phyloP scores from a whole-genome alignment of 2,888 invertebrate species.

The Epinotia bilunana region DNA sequence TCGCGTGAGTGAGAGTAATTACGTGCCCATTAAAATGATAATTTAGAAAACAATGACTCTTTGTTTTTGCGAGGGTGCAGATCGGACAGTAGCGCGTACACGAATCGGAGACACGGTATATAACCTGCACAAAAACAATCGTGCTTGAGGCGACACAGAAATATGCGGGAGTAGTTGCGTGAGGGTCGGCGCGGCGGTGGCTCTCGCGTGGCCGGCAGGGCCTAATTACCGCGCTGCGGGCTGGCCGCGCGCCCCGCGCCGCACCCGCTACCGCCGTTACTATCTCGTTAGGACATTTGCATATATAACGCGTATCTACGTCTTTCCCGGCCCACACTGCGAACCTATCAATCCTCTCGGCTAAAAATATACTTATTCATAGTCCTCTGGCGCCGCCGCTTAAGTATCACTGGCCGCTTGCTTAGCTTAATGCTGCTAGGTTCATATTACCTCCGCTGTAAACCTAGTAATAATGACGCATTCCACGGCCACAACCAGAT shows the following conservation, averaged over 20 bases:
- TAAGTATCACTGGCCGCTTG: conserved; percentile 56
- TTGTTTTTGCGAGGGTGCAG: conserved; percentile 58
- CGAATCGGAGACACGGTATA: conserved; percentile 67
- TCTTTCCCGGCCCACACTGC: conserved; percentile 69
- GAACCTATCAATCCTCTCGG: conserved; percentile 76
- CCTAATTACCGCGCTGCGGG: conserved; percentile 81
- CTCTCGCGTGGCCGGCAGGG: conserved; percentile 72
- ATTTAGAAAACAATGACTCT: conserved; percentile 62
- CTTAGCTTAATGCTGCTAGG: conserved; percentile 54
- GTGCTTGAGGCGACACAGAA: conserved; percentile 82
- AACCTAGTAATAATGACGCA: conserved; percentile 68
- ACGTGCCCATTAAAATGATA: conserved; percentile 50
- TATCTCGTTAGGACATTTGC: conserved; percentile 83
- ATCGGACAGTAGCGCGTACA: conserved; percentile 66
- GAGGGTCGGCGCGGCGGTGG: conserved; percentile 56
- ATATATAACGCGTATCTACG: conserved; percentile 74
- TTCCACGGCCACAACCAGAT: conserved; percentile 71
- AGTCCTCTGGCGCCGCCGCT: conserved; percentile 66
- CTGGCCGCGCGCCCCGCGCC: conserved; percentile 57
- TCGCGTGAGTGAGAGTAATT: conserved; percentile 47
- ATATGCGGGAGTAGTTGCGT: conserved; percentile 69
- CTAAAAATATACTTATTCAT: conserved; percentile 70
- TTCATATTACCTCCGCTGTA: conserved; percentile 58
- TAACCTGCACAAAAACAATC: conserved; percentile 71
- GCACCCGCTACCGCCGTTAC: conserved; percentile 63